Conservation (phyloP, 2,113 vertebrate genomes). For the Crocuta crocuta region DNA sequence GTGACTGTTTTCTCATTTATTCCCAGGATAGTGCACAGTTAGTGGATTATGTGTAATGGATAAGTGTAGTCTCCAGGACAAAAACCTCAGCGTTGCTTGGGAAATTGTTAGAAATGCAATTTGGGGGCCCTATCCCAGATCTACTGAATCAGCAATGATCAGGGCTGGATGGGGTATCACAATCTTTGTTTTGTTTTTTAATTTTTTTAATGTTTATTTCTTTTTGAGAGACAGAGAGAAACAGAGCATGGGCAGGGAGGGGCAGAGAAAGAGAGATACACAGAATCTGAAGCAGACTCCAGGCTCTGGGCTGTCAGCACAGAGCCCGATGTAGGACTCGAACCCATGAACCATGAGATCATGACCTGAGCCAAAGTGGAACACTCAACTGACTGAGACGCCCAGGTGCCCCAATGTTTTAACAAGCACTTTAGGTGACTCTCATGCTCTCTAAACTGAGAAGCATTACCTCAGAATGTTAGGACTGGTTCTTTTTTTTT, state of each 20-base stretch:
- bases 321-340: too few species aligned
- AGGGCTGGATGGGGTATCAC: accelerated
- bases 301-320: too few species aligned
- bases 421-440: neutral
- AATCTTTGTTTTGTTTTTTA: too few species aligned
- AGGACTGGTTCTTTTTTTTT: neutral
- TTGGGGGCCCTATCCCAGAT: neutral
- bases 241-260: too few species aligned
- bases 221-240: too few species aligned
- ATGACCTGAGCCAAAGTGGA: too few species aligned
- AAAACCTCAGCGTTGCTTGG: neutral
- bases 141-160: neutral
- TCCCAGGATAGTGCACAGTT: neutral
- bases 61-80: neutral
- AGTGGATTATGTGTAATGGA: neutral
- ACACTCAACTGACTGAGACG: too few species aligned
- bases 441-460: neutral
- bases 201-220: too few species aligned
- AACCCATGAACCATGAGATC: too few species aligned
- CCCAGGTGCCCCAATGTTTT: neutral
- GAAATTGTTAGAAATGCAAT: neutral
- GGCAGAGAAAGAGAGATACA: too few species aligned
- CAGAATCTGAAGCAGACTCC: too few species aligned
- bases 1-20: neutral
- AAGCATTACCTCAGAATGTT: neutral